These are phyloP conservation scores for Merops nubicus DNA, from an alignment of 2,113 vertebrate genomes.

Conservation along the genomic window DNA sequence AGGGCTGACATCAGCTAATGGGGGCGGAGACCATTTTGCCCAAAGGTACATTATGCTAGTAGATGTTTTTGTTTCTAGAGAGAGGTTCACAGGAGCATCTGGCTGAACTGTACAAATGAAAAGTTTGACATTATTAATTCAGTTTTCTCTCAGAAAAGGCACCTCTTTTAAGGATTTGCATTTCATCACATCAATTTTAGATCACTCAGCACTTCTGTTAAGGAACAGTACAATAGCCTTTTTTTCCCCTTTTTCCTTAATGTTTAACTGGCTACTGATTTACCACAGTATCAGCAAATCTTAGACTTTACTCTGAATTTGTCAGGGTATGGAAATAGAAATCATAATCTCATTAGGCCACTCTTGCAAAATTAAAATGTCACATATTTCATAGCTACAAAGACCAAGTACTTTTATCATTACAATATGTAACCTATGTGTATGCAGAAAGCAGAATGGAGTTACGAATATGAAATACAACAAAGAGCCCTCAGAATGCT, in stretches of 20 bases:
- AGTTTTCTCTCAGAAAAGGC: neutral
- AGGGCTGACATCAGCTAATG: constrained; percentile 76
- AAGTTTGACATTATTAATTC: neutral
- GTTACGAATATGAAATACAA: neutral
- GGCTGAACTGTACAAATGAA: constrained; percentile 83
- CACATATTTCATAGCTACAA: neutral
- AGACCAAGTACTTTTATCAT: neutral
- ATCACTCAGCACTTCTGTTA: neutral
- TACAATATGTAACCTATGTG: neutral
- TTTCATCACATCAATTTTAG: neutral
- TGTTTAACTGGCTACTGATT: neutral
- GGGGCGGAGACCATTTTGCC: constrained; percentile 86
- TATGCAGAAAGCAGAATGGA: neutral
- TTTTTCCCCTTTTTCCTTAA: neutral
- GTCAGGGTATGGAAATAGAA: neutral
- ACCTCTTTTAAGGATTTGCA: neutral
- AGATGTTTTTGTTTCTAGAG: constrained; percentile 67
- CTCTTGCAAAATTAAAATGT: neutral
- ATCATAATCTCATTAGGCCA: neutral
- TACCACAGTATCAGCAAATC: neutral
- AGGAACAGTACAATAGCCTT: neutral
- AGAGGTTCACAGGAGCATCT: constrained; percentile 84
- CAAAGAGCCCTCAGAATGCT: neutral
- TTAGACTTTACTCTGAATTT: neutral
- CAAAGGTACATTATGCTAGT: constrained; percentile 74